Evolutionary conservation across 2,797 vertebrate species (phyloP).

Genomic region (Cygnus olor): DNA sequence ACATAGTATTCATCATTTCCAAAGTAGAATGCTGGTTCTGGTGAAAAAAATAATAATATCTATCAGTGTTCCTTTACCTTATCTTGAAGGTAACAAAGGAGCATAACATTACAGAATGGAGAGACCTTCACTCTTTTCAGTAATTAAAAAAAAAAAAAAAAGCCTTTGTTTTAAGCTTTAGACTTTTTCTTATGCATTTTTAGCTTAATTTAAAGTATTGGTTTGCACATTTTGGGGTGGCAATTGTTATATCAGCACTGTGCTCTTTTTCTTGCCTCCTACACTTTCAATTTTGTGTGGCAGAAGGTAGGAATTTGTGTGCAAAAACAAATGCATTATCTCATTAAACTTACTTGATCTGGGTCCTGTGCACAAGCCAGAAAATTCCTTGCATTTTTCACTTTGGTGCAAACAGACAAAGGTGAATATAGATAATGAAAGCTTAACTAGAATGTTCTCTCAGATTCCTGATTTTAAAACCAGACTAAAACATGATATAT

Average conservation of each 20-base stretch:
- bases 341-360: conserved; percentile 30
- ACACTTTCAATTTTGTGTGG: conserved; percentile 8
- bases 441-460: background rate
- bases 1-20: conserved; percentile 84
- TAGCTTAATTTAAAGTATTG: background rate
- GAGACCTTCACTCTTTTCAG: background rate
- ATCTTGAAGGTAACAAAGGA: fast-evolving
- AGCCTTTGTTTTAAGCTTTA: background rate
- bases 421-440: conserved; percentile 45
- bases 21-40: conserved; percentile 91
- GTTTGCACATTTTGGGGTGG: background rate
- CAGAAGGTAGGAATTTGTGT: background rate
- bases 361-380: conserved; percentile 13
- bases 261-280: background rate
- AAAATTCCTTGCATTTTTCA: conserved; percentile 74
- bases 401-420: conserved; percentile 24
- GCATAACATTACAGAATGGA: background rate
- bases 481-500: background rate
- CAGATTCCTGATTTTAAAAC: conserved; percentile 9
- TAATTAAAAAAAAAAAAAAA: background rate
- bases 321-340: conserved; percentile 39
- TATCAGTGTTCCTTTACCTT: background rate
- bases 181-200: background rate
- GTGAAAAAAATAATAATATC: conserved; percentile 53
- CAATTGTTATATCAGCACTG: background rate